These are phyloP conservation scores for Bos indicus DNA, from an alignment of 2,113 vertebrate species.

Conservation along the genomic window DNA sequence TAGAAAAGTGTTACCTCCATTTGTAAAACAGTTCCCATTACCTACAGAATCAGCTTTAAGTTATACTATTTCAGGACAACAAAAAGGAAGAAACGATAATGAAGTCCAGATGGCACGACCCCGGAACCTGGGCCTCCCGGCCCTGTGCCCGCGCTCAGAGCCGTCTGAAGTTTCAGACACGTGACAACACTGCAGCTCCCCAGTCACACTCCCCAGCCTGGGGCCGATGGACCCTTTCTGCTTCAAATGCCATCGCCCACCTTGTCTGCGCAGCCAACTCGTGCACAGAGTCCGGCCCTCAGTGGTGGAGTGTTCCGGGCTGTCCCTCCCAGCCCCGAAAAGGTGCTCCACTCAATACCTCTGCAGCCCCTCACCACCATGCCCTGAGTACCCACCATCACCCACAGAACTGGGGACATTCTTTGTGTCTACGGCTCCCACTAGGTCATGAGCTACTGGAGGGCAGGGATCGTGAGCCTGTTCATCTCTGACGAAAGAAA, in stretches of 20 bases:
- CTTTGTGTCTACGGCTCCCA: not conserved
- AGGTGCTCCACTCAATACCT: not conserved
- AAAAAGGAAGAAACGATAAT: not conserved
- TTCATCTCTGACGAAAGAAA: not conserved
- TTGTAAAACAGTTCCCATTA: not conserved
- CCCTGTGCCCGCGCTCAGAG: not conserved
- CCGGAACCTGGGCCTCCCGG: not conserved
- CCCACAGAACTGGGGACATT: not conserved
- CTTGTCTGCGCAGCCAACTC: not conserved
- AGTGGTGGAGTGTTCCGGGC: not conserved
- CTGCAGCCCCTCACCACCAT: accelerated
- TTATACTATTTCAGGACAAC: not conserved
- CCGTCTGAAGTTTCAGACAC: not conserved
- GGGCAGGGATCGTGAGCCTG: not conserved
- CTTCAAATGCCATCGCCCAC: not conserved
- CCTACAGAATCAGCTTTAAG: not conserved
- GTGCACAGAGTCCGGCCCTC: not conserved
- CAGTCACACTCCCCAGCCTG: not conserved
- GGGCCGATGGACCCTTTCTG: not conserved
- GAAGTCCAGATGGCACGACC: not conserved
- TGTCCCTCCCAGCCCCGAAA: not conserved
- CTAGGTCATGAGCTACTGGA: not conserved
- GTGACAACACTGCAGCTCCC: not conserved
- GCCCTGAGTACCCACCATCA: not conserved
- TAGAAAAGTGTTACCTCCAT: not conserved